Evolutionary conservation across 2,797 vertebrate species (phyloP), one percentile per base, ranked within the genome.

Genomic region (Scarus forsteni): DNA sequence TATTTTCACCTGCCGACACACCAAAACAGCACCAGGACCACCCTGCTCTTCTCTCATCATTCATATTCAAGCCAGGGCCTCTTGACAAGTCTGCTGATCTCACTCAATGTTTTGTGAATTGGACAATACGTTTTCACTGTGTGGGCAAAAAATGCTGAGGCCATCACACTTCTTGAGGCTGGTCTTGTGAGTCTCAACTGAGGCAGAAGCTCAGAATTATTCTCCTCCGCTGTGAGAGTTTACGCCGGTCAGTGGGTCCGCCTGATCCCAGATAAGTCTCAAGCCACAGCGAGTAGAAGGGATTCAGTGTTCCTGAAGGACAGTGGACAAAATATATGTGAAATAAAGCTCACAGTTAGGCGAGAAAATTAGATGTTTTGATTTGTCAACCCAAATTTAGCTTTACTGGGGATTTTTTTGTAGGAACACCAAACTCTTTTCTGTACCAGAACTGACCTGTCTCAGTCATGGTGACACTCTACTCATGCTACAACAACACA

Each of bases 11-110:
- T 91, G 88, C 92, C 88, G 85, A 87, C 27, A 90, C 80, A 81
- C 92, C 88, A 85, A 84, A 92, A 85, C 90, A 86, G 85, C 85
- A 62, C 73, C 58, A 77, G 79, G 94, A 95, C 94, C 94, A 94
- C 94, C 94, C 94, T 95, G 94, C 93, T 95, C 90, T 91, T 92
- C 91, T 92, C 93, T 93, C 93, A 94, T 95, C 94, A 95, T 95
- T 95, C 94, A 94, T 94, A 95, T 95, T 95, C 94, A 95, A 94
- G 93, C 92, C 93, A 91, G 92, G 92, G 93, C 93, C 95, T 94
- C 93, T 94, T 94, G 93, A 95, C 94, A 94, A 95, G 93, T 93
- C 93, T 93, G 94, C 94, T 94, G 94, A 95, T 95, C 94, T 95
- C 94, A 95, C 95, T 95, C 93, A 94, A 92, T 93, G 93, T 94